Conservation (phyloP, 2,888 invertebrate species). For the Drosophila kokeensis region DNA sequence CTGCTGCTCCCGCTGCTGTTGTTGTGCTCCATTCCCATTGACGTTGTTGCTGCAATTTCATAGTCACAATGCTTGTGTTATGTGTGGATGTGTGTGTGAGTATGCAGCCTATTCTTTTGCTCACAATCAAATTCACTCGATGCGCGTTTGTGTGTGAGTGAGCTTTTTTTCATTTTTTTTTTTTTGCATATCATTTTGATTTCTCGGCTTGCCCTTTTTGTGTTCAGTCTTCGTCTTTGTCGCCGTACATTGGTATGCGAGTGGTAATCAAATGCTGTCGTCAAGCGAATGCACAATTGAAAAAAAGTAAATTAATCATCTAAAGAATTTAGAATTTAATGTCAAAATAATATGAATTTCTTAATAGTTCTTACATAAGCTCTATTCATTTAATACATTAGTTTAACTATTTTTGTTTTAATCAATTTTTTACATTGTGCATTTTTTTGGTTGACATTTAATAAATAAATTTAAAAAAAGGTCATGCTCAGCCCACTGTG, state of each 20-base stretch:
- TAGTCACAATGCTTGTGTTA: slow-evolving; percentile 36
- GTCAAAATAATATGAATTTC: neutral
- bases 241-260: slow-evolving; percentile 59
- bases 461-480: neutral
- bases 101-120: slow-evolving; percentile 70
- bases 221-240: slow-evolving; percentile 44
- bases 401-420: neutral
- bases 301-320: neutral
- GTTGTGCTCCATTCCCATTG: slow-evolving; percentile 71
- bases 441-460: neutral
- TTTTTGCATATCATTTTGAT: slow-evolving; percentile 72
- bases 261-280: slow-evolving; percentile 3
- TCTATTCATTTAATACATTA: neutral
- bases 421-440: neutral
- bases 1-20: slow-evolving; percentile 59
- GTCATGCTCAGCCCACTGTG: slow-evolving; percentile 55
- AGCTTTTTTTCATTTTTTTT: slow-evolving; percentile 58
- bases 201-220: slow-evolving; percentile 66
- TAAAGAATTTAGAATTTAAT: neutral
- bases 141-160: slow-evolving; percentile 23
- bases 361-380: neutral
- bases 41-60: slow-evolving; percentile 75
- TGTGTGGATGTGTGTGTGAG: neutral
- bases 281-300: neutral
- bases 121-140: slow-evolving; percentile 66